Evolutionary conservation across 2,888 invertebrate genomes (phyloP).

Genomic region (Aspidapion aeneum): DNA sequence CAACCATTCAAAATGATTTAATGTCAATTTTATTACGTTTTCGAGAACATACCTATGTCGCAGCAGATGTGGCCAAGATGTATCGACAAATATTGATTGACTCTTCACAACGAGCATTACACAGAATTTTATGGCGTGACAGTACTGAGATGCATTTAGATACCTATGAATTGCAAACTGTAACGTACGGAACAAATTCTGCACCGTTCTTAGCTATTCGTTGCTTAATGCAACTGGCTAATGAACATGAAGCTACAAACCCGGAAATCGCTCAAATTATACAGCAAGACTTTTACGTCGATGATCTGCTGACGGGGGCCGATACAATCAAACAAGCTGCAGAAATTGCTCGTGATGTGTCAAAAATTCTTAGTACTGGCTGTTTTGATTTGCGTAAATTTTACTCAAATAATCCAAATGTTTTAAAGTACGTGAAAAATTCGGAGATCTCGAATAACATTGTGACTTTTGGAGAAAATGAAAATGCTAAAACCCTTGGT

Average conservation of each 20-base stretch:
- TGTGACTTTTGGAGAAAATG: slow-evolving; percentile 1
- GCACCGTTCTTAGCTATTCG: slow-evolving; percentile 16
- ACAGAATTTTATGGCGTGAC: slow-evolving; percentile 15
- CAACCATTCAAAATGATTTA: not conserved
- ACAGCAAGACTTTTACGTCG: slow-evolving; percentile 16
- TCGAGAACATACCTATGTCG: not conserved
- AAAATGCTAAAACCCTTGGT: slow-evolving; percentile 4
- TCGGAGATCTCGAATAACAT: not conserved
- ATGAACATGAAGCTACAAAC: slow-evolving; percentile 3
- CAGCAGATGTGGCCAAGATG: not conserved
- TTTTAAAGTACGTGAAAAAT: not conserved
- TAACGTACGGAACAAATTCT: slow-evolving; percentile 15
- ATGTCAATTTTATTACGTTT: not conserved
- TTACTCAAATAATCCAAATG: slow-evolving; percentile 1
- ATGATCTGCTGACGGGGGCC: slow-evolving; percentile 17
- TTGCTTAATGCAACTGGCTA: slow-evolving; percentile 11
- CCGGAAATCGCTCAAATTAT: slow-evolving; percentile 6
- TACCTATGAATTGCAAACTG: slow-evolving; percentile 12
- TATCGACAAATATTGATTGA: not conserved
- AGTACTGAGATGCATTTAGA: slow-evolving; percentile 1
- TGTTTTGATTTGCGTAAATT: slow-evolving; percentile 18
- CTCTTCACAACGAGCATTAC: slow-evolving; percentile 4
- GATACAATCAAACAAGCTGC: slow-evolving; percentile 1
- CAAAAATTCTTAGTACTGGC: slow-evolving; percentile 4
- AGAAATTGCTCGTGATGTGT: slow-evolving; percentile 7